Evolutionary conservation across 1,140 invertebrate genomes (phyloP).

Genomic region (Meloidogyne hapla): DNA sequence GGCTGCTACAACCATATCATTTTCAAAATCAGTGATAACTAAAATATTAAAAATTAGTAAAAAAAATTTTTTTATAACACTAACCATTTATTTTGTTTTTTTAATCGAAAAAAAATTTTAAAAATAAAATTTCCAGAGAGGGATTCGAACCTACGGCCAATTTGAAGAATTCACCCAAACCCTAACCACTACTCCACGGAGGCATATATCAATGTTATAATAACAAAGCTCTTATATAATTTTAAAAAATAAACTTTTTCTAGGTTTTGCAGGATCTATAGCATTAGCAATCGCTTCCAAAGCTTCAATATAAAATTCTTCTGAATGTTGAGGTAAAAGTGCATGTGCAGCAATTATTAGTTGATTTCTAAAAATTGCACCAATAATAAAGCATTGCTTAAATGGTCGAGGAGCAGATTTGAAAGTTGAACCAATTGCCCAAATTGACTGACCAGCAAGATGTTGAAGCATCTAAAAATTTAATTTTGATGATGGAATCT

Average conservation of each 20-base stretch:
- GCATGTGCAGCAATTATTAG: slow-evolving; percentile 11
- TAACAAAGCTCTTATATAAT: too few species aligned
- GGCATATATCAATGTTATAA: too few species aligned
- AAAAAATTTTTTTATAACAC: not conserved
- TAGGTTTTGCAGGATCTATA: not conserved
- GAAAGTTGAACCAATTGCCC: not conserved
- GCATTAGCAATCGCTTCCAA: slow-evolving; percentile 1
- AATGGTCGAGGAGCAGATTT: not conserved
- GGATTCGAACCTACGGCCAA: too few species aligned
- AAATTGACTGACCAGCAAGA: not conserved
- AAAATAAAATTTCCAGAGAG: too few species aligned
- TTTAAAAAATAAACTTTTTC: not conserved
- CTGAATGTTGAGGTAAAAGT: not conserved
- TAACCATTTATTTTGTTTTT: too few species aligned
- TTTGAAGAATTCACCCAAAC: too few species aligned
- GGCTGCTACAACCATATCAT: not conserved
- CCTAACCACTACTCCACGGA: too few species aligned
- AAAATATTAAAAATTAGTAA: not conserved
- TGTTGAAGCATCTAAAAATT: not conserved
- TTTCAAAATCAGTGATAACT: not conserved
- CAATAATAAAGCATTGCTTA: slow-evolving; percentile 3
- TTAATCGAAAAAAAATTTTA: too few species aligned
- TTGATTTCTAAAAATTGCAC: not conserved
- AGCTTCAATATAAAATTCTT: slow-evolving; percentile 8
- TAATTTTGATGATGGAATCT: too few species aligned